A percentile compares a stretch with the other conserved stretches of the same genome.
Conservation (phyloP, 2,113 vertebrate genomes). For the Mola mola region DNA sequence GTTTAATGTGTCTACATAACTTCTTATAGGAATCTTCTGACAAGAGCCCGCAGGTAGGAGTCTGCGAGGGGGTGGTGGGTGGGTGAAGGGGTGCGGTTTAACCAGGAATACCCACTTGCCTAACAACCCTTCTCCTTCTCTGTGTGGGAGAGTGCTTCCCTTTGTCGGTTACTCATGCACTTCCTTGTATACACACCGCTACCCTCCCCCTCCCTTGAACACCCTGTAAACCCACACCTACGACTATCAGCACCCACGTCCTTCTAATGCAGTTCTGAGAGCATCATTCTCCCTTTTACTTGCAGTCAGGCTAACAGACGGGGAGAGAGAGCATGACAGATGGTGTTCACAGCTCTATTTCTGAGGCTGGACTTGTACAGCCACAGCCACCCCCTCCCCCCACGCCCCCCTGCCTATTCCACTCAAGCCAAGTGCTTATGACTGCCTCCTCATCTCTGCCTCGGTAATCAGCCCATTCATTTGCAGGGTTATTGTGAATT, state of each 20-base stretch:
- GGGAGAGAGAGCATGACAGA: conserved; percentile 85
- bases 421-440: conserved; percentile 79
- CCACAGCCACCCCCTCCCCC: conserved; percentile 66
- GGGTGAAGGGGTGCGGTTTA: conserved; percentile 72
- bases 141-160: conserved; percentile 83
- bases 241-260: conserved; percentile 81
- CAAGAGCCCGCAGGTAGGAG: conserved; percentile 75
- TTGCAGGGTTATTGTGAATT: conserved; percentile 80
- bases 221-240: conserved; percentile 81
- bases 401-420: conserved; percentile 65
- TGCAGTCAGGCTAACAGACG: conserved; percentile 83
- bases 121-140: conserved; percentile 73
- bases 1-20: conserved; percentile 58
- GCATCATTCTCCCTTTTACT: conserved; percentile 78
- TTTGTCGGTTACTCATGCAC: conserved; percentile 84
- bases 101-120: conserved; percentile 81
- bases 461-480: conserved; percentile 79
- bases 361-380: conserved; percentile 86
- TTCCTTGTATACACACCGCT: conserved; percentile 67
- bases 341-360: conserved; percentile 89
- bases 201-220: conserved; percentile 61
- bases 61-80: conserved; percentile 64
- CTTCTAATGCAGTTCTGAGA: conserved; percentile 76
- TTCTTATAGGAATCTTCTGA: conserved; percentile 74
- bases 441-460: conserved; percentile 75